Base-by-base conservation (phyloP, 2,888 invertebrate genomes). In the Seira ritae region DNA sequence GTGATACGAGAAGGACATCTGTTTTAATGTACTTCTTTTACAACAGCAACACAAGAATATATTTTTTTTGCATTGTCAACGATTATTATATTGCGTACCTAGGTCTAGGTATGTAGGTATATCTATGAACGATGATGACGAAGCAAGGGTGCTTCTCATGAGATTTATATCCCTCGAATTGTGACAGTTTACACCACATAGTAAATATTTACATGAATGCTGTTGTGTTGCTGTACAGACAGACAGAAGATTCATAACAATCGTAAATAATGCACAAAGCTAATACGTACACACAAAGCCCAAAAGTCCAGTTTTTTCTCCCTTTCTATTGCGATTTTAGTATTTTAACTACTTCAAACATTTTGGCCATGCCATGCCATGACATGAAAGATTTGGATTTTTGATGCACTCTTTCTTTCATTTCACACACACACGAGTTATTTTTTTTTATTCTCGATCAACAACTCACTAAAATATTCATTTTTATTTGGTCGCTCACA, bases 401-500 rank as follows among this genome's bases (percentile, higher is more conserved):
- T n/a, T n/a, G 42, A 55, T 55, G 55, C 55, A 55, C 55, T 55
- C 17, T 55, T 55, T n/a, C n/a, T n/a, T n/a, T 42, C 12, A 42
- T 42, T 42, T 42, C 42, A n/a, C n/a, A n/a, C n/a, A n/a, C n/a
- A n/a, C n/a, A 42, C 42, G 55, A 55, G 15, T 1, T 55, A n/a
- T 55, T 55, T 55, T 55, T 31, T 31, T 31, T 4, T 31, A 3
- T 55, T 2, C 55, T 55, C 15, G 17, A 55, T 55, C 55, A 55
- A 55, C 55, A 55, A 55, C n/a, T n/a, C 55, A n/a, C 55, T 55
- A 55, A 55, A 60, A 79, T 73, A 50, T 73, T 66, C 68, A 60
- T 72, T 79, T 67, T 55, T 55, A 55, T 55, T 55, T 72, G 42
- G 50, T 72, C 68, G 72, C 72, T 60, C 62, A 68, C 46, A 68